These are phyloP conservation scores for Nezara viridula DNA, from an alignment of 2,888 invertebrate genomes.

Conservation along the genomic window DNA sequence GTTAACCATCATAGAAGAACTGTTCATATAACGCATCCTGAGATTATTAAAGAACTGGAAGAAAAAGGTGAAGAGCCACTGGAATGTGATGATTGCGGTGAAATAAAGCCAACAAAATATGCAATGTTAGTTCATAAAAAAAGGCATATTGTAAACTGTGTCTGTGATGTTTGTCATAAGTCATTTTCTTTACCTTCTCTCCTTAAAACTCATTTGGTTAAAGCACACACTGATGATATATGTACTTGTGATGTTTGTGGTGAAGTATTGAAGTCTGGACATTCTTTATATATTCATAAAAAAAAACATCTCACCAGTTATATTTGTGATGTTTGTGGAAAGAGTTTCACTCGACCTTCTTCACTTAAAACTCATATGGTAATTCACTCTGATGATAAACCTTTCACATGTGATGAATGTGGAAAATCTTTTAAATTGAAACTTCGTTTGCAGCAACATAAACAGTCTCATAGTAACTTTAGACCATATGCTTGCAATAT, in stretches of 20 bases:
- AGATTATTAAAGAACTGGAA: slow-evolving; percentile 59
- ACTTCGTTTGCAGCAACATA: slow-evolving; percentile 70
- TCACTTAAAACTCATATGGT: slow-evolving; percentile 62
- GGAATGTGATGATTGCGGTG: slow-evolving; percentile 64
- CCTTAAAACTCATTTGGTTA: slow-evolving; percentile 62
- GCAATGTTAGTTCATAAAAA: slow-evolving; percentile 63
- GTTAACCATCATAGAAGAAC: slow-evolving; percentile 63
- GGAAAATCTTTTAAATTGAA: slow-evolving; percentile 70
- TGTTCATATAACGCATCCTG: slow-evolving; percentile 62
- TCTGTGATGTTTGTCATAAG: slow-evolving; percentile 64
- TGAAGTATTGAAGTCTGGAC: slow-evolving; percentile 63
- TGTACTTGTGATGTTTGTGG: slow-evolving; percentile 64
- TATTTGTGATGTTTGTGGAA: slow-evolving; percentile 65
- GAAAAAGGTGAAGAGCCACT: slow-evolving; percentile 59
- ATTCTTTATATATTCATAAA: slow-evolving; percentile 62
- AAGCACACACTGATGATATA: slow-evolving; percentile 68
- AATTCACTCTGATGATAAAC: slow-evolving; percentile 68
- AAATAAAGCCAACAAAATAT: slow-evolving; percentile 62
- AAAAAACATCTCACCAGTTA: slow-evolving; percentile 63
- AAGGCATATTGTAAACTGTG: slow-evolving; percentile 59
- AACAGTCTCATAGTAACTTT: slow-evolving; percentile 65
- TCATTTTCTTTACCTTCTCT: slow-evolving; percentile 61
- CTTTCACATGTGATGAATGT: slow-evolving; percentile 71
- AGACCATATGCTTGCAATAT: slow-evolving; percentile 66
- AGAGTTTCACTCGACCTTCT: slow-evolving; percentile 62